A percentile compares a stretch with the other conserved stretches of the same genome.
phyloP scores from a whole-genome alignment of 2,888 invertebrate species.

The Rhopalosiphum nymphaeae region DNA sequence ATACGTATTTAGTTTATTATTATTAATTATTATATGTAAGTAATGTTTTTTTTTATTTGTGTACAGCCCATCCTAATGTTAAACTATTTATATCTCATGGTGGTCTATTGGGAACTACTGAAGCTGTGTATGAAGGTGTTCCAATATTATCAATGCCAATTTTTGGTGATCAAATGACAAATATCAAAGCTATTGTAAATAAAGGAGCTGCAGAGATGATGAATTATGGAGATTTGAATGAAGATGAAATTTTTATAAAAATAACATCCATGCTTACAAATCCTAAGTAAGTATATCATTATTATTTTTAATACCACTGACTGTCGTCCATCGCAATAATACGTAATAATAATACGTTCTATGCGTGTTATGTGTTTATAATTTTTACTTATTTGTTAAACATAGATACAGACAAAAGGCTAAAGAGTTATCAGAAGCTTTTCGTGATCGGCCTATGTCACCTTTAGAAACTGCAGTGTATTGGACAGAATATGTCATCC shows the following conservation, averaged over 20 bases:
- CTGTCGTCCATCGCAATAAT: background rate
- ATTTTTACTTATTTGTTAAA: slow-evolving; percentile 1
- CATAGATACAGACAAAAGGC: slow-evolving; percentile 67
- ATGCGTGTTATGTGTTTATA: background rate
- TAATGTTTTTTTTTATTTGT: background rate
- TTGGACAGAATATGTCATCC: slow-evolving; percentile 77
- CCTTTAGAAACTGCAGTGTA: slow-evolving; percentile 76
- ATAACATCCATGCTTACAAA: slow-evolving; percentile 48
- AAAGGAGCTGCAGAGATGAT: slow-evolving; percentile 55
- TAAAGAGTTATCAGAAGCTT: slow-evolving; percentile 66
- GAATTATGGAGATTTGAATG: slow-evolving; percentile 57
- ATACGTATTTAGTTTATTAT: background rate
- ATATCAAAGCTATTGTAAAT: slow-evolving; percentile 49
- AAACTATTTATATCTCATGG: slow-evolving; percentile 61
- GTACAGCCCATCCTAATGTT: slow-evolving; percentile 60
- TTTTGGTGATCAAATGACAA: slow-evolving; percentile 60
- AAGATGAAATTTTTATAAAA: slow-evolving; percentile 56
- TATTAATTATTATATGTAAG: background rate
- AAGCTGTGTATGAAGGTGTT: slow-evolving; percentile 62
- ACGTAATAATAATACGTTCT: too few relatives aligned
- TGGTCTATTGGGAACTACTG: slow-evolving; percentile 59
- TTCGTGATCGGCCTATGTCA: slow-evolving; percentile 73
- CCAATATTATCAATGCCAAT: slow-evolving; percentile 60
- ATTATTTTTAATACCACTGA: background rate
- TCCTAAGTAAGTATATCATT: slow-evolving; percentile 36